Evolutionary conservation across 2,797 vertebrate species (phyloP).

Genomic region (Menidia menidia): DNA sequence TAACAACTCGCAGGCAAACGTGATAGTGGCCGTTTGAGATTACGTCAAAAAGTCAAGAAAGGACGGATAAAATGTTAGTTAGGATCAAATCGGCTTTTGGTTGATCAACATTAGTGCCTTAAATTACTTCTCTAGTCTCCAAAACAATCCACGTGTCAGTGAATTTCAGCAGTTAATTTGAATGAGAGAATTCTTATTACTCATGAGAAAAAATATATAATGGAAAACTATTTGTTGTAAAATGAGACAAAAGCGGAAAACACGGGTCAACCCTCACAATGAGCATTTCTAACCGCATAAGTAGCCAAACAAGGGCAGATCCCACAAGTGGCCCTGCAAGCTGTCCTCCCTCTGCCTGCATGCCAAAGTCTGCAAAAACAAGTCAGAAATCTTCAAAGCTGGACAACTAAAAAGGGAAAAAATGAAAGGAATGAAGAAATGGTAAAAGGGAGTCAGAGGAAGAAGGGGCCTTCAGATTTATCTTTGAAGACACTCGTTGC

Average conservation of each 20-base stretch:
- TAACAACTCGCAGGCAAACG: neutral
- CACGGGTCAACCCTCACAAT: neutral
- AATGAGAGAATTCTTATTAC: neutral
- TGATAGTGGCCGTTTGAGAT: neutral
- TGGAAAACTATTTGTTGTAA: neutral
- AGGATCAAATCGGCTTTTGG: too few relatives aligned
- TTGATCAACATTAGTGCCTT: too few relatives aligned
- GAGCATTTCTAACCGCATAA: conserved; percentile 7
- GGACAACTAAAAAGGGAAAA: conserved; percentile 16
- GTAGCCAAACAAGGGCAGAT: conserved; percentile 15
- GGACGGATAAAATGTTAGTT: neutral
- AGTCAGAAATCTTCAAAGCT: conserved; percentile 55
- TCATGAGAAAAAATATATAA: neutral
- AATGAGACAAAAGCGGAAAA: too few relatives aligned
- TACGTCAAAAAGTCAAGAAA: neutral
- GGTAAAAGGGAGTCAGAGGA: conserved; percentile 22
- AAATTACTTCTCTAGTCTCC: too few relatives aligned
- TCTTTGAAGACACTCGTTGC: conserved; percentile 76
- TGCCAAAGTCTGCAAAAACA: conserved; percentile 42
- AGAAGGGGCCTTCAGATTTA: conserved; percentile 61
- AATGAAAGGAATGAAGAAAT: conserved; percentile 13
- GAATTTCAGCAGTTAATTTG: too few relatives aligned
- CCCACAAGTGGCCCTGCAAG: conserved; percentile 32
- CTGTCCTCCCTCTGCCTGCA: conserved; percentile 14
- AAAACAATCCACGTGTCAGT: too few relatives aligned